A percentile compares a stretch with the other conserved stretches of the same genome.
phyloP scores from a whole-genome alignment of 2,797 vertebrate genomes.

The Adrianichthys oophorus region DNA sequence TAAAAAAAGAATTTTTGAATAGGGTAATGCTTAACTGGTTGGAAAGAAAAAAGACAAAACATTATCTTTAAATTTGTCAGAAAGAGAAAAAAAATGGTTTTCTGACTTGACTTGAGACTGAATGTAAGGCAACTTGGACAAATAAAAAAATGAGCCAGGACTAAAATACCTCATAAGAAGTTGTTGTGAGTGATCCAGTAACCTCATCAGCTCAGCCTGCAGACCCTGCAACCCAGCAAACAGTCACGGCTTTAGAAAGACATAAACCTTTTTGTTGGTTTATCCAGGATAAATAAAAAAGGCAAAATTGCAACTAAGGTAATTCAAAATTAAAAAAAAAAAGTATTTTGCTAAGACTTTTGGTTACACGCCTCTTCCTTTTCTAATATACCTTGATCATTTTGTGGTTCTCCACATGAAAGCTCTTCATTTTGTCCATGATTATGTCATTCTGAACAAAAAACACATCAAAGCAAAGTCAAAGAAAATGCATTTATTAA shows the following conservation, averaged over 20 bases:
- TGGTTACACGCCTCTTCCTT: background rate
- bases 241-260: constrained; percentile 8
- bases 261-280: no score
- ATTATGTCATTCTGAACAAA: constrained; percentile 68
- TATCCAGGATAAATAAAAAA: no score
- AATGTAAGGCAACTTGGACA: no score
- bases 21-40: no score
- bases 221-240: constrained; percentile 59
- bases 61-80: no score
- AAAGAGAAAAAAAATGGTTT: no score
- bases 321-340: background rate
- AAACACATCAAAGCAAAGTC: constrained; percentile 5
- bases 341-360: background rate
- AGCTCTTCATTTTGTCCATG: constrained; percentile 75
- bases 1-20: no score
- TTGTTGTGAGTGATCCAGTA: constrained; percentile 76
- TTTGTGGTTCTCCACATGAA: constrained; percentile 72
- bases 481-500: background rate
- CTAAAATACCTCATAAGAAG: constrained; percentile 71
- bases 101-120: no score
- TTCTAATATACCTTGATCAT: constrained; percentile 71
- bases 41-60: no score
- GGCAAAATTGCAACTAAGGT: no score
- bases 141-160: no score
- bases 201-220: constrained; percentile 69